phyloP scores from a whole-genome alignment of 2,888 invertebrate species.

The Euclidia mi region DNA sequence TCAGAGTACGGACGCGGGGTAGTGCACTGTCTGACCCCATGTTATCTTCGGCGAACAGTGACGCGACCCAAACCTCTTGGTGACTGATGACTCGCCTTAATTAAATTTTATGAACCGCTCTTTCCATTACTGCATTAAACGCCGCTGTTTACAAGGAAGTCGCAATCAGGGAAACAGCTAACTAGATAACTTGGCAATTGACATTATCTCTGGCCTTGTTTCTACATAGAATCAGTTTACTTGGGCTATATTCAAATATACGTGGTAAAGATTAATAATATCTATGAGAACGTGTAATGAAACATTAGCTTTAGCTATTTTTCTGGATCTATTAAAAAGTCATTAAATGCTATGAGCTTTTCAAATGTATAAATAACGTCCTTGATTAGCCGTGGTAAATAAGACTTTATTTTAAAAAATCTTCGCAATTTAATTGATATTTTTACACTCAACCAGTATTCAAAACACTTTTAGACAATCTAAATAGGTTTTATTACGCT shows the following conservation, averaged over 20 bases:
- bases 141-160: slow-evolving; percentile 41
- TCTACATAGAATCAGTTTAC: background rate
- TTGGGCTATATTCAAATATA: no score
- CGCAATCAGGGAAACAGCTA: slow-evolving; percentile 37
- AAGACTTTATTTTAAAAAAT: no score
- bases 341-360: no score
- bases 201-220: slow-evolving; percentile 1
- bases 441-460: no score
- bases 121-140: slow-evolving; percentile 60
- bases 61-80: slow-evolving; percentile 76
- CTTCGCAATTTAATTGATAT: no score
- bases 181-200: slow-evolving; percentile 8
- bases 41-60: slow-evolving; percentile 86
- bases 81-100: slow-evolving; percentile 89
- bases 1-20: slow-evolving; percentile 73
- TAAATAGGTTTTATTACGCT: background rate
- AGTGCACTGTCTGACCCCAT: slow-evolving; percentile 86
- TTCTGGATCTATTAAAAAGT: no score
- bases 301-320: no score
- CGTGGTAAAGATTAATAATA: no score
- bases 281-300: no score
- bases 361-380: no score
- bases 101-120: slow-evolving; percentile 84
- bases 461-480: no score
- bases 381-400: no score